Percentiles rank a stretch among this genome's conserved stretches.
Conservation (phyloP, 2,113 vertebrate species). For the Halichoeres trimaculatus region DNA sequence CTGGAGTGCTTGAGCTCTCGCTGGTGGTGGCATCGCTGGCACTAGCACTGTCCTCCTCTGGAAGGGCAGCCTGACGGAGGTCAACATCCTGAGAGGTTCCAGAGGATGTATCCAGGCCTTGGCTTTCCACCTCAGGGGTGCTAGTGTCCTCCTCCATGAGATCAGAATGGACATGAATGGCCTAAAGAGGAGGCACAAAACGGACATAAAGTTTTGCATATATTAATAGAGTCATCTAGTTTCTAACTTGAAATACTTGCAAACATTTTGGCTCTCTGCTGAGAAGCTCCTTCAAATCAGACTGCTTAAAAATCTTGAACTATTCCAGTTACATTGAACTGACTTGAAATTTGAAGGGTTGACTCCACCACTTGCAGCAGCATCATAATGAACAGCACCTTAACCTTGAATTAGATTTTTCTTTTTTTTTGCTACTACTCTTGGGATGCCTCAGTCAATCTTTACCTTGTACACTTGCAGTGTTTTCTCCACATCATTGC, state of each 20-base stretch:
- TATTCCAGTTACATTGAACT: too few relatives aligned
- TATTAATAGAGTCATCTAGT: too few relatives aligned
- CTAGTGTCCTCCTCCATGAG: conserved; percentile 80
- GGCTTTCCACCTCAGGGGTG: conserved; percentile 81
- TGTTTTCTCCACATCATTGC: conserved; percentile 81
- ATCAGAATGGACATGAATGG: conserved; percentile 73
- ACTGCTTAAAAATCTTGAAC: too few relatives aligned
- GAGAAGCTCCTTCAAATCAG: too few relatives aligned
- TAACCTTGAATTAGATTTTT: too few relatives aligned
- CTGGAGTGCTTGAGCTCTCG: conserved; percentile 59
- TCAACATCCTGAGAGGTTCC: conserved; percentile 41
- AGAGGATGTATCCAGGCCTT: conserved; percentile 69
- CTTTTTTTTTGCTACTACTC: background rate
- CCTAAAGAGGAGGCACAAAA: conserved; percentile 53
- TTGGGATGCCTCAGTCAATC: background rate
- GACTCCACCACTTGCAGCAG: too few relatives aligned
- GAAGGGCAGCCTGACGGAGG: conserved; percentile 53
- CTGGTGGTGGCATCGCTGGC: conserved; percentile 49
- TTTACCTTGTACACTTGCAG: conserved; percentile 80
- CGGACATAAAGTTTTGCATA: background rate
- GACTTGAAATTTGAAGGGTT: too few relatives aligned
- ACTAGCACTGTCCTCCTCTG: conserved; percentile 43
- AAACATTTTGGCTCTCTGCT: too few relatives aligned
- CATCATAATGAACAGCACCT: too few relatives aligned
- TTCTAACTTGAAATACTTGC: too few relatives aligned